Percentiles rank a stretch among this genome's conserved stretches.
These are phyloP conservation scores for Pemphredon lugubris DNA, from an alignment of 2,888 invertebrate genomes.

Conservation along the genomic window DNA sequence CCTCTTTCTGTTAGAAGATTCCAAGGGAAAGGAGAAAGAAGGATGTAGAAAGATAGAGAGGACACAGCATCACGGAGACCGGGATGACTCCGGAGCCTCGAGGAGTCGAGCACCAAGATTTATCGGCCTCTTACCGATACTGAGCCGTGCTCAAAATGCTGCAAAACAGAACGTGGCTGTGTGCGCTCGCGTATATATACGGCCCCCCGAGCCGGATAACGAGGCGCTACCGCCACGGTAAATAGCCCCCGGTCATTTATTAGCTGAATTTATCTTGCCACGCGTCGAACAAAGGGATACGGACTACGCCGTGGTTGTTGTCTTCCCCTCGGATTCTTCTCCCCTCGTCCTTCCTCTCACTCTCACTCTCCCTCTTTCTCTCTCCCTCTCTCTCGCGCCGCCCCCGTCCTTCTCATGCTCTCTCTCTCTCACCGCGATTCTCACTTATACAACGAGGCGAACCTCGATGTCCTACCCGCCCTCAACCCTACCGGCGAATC, in stretches of 20 bases:
- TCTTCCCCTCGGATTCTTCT: conserved; percentile 42
- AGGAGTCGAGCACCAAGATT: conserved; percentile 72
- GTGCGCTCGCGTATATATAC: conserved; percentile 55
- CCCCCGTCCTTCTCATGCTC: conserved; percentile 9
- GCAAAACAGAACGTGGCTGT: conserved; percentile 75
- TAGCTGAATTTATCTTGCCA: conserved; percentile 76
- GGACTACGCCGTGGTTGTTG: conserved; percentile 58
- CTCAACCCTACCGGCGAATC: conserved; percentile 30
- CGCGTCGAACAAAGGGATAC: conserved; percentile 75
- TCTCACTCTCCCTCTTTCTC: not conserved
- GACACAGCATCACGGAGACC: conserved; percentile 49
- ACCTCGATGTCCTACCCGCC: conserved; percentile 21
- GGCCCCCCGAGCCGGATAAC: conserved; percentile 73
- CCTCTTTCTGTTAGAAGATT: conserved; percentile 34
- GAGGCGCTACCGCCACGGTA: conserved; percentile 79
- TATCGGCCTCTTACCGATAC: conserved; percentile 78
- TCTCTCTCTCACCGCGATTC: conserved; percentile 2
- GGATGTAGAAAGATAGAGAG: conserved; percentile 40
- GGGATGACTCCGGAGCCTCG: conserved; percentile 58
- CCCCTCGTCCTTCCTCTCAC: not conserved
- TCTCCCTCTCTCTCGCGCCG: conserved; percentile 3
- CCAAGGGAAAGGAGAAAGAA: conserved; percentile 23
- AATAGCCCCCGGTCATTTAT: conserved; percentile 77
- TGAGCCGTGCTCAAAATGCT: conserved; percentile 78
- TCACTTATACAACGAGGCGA: conserved; percentile 4